Base-by-base conservation (phyloP, 2,797 vertebrate species). In the Myripristis murdjan region DNA sequence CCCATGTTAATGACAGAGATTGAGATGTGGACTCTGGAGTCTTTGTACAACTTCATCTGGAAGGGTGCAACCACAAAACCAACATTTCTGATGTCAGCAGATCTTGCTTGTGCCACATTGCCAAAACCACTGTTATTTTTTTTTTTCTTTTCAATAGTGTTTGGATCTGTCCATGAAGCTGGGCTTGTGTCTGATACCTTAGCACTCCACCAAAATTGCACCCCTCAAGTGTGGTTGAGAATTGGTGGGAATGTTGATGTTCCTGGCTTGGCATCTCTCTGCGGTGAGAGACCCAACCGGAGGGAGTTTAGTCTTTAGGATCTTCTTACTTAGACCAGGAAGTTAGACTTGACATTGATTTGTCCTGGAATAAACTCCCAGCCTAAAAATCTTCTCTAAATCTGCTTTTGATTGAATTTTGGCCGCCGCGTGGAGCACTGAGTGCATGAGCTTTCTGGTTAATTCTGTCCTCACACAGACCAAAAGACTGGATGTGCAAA, bases 41-140 rank as follows among this genome's bases (percentile, higher is more conserved):
- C 64, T 77, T 58, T 14, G 62, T 49, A 4, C 68, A 58, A 53
- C 43, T 60, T 56, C 37, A 71, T 52, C 39, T 65, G 71, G 54
- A 58, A 55, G n/a, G 64, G 70, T 70, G 54, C 43, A 46, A 71
- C 87, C 73, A 65, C 84, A 82, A 82, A 83, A 82, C 47, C 76
- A 71, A 6, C 20, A 44, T 70, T 77, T 82, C 72, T 71, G 58
- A 69, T 79, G 83, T 87, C 89, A 86, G 76, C 79, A 87, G 58
- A 83, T 84, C 61, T 65, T 0, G 47, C 46, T 64, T 60, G 35
- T 55, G 43, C 63, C 44, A 43, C 20, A 18, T 28, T 70, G 81
- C 87, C 82, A 91, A 84, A 85, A 57, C 75, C 51, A 2, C 70
- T 53, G 58, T 87, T 89, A 64, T 85, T 87, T 86, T 72, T 87